A percentile compares a stretch with the other conserved stretches of the same genome.
Evolutionary conservation across 2,888 invertebrate genomes (phyloP).

Genomic region (Diarsia mendica): DNA sequence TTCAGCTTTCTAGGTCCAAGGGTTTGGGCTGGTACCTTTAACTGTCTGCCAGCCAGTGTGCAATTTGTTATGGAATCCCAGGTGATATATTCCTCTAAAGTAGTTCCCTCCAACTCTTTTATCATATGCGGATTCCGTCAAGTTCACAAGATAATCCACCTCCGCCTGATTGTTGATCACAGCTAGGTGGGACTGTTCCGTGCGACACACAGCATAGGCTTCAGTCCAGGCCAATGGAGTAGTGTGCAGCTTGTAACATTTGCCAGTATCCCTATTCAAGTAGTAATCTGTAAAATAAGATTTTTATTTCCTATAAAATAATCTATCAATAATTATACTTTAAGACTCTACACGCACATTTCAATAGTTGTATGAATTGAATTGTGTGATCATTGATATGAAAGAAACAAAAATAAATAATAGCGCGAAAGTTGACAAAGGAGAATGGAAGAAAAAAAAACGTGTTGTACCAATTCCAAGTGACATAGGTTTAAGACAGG

Average conservation of each 20-base stretch:
- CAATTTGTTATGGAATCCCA: conserved; percentile 70
- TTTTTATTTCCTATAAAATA: background rate
- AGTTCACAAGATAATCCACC: conserved; percentile 25
- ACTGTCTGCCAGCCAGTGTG: conserved; percentile 72
- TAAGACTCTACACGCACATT: background rate
- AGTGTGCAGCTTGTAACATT: conserved; percentile 83
- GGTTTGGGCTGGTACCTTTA: too few species aligned
- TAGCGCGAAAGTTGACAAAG: too few species aligned
- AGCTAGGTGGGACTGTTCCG: conserved; percentile 77
- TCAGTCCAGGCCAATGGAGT: conserved; percentile 78
- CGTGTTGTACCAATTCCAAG: too few species aligned
- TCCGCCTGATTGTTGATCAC: conserved; percentile 71
- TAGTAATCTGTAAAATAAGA: conserved; percentile 73
- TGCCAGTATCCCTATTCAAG: conserved; percentile 67
- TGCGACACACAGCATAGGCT: conserved; percentile 74
- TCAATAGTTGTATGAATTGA: background rate
- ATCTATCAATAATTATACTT: background rate
- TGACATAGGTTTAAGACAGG: too few species aligned
- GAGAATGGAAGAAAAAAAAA: too few species aligned
- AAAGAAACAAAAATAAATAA: too few species aligned
- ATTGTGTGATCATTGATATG: too few species aligned
- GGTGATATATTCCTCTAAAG: conserved; percentile 54
- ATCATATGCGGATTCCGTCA: conserved; percentile 12
- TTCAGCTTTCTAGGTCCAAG: too few species aligned
- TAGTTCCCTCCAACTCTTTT: conserved; percentile 22